A percentile compares a stretch with the other conserved stretches of the same genome.
These are phyloP conservation scores for Apostichopus leukothele DNA, from an alignment of 53 echinoderm and acorn worm species.

Conservation along the genomic window DNA sequence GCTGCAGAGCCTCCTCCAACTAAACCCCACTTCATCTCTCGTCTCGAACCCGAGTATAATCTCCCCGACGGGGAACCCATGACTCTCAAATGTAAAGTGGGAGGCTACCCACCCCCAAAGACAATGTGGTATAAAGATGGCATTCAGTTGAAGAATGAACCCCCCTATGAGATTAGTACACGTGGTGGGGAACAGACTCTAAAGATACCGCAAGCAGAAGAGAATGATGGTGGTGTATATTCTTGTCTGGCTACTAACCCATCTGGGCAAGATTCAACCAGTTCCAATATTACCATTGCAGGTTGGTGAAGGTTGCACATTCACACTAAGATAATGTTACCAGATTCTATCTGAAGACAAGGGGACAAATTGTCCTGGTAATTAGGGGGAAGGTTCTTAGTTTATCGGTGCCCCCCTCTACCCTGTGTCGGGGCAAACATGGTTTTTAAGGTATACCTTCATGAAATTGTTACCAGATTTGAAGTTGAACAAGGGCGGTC, in stretches of 20 bases:
- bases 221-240: slow-evolving; percentile 59
- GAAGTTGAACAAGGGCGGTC: no score
- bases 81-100: slow-evolving; percentile 68
- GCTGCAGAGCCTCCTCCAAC: slow-evolving; percentile 33
- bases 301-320: background rate
- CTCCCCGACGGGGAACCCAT: slow-evolving; percentile 70
- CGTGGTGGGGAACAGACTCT: slow-evolving; percentile 27
- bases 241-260: slow-evolving; percentile 73
- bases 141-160: slow-evolving; percentile 60
- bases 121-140: slow-evolving; percentile 85
- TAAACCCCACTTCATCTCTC: slow-evolving; percentile 15
- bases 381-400: no score
- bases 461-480: no score
- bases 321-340: no score
- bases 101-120: slow-evolving; percentile 71
- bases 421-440: no score
- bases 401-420: no score
- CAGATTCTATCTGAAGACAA: no score
- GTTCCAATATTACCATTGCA: slow-evolving; percentile 17
- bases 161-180: slow-evolving; percentile 50
- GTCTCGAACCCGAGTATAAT: slow-evolving; percentile 48
- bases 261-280: slow-evolving; percentile 69
- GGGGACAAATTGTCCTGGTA: no score
- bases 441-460: no score
- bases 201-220: slow-evolving; percentile 5